These are phyloP conservation scores for Monomorium pharaonis DNA, from an alignment of 1,140 invertebrate species.

Conservation along the genomic window DNA sequence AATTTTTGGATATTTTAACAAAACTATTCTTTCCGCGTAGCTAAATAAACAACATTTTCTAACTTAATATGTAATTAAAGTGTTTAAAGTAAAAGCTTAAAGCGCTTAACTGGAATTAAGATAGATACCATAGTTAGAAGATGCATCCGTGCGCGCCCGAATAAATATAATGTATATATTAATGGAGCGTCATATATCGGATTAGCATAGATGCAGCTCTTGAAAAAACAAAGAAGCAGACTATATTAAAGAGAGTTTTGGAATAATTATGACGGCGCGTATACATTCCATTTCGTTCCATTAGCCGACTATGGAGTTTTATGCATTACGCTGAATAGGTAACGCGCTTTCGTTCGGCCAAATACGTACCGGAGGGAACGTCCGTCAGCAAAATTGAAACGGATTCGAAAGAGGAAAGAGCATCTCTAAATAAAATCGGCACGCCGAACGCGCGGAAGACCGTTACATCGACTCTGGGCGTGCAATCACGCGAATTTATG, in stretches of 20 bases:
- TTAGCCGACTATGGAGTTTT: conserved; percentile 56
- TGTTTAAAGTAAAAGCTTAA: background rate
- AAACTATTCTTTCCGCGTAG: no score
- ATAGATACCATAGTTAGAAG: background rate
- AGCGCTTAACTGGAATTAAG: background rate
- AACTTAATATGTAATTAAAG: background rate
- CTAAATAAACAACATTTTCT: background rate
- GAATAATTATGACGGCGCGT: conserved; percentile 41
- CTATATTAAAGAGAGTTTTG: background rate
- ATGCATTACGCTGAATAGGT: conserved; percentile 55
- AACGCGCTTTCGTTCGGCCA: conserved; percentile 27
- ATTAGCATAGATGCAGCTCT: background rate
- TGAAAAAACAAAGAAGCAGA: background rate
- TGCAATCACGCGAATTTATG: conserved; percentile 79
- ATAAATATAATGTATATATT: conserved; percentile 21
- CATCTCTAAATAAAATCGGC: conserved; percentile 78
- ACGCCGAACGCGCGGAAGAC: conserved; percentile 63
- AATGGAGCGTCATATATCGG: background rate
- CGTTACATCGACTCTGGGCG: conserved; percentile 40
- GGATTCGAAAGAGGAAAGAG: conserved; percentile 71
- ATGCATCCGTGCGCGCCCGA: no score
- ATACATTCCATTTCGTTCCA: conserved; percentile 57
- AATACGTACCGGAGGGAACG: conserved; percentile 45
- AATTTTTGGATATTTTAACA: no score
- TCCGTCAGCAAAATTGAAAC: conserved; percentile 70